A percentile compares a stretch with the other conserved stretches of the same genome.
Evolutionary conservation across 2,888 invertebrate species (phyloP).

Genomic region (Cyrtodaria siliqua): DNA sequence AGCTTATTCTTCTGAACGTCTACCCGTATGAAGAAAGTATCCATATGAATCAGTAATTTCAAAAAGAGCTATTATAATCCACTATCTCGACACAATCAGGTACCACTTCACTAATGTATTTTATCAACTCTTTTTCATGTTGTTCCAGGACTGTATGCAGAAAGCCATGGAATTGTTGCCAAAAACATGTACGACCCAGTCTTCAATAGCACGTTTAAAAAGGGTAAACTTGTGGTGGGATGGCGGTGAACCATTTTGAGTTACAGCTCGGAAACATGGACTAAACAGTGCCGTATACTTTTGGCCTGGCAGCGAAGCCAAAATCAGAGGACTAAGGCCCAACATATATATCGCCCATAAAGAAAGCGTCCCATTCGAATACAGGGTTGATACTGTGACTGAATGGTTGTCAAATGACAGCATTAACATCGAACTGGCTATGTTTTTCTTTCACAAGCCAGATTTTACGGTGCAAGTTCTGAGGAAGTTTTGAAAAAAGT

Average conservation of each 20-base stretch:
- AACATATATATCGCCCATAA: conserved; percentile 85
- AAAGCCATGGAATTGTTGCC: conserved; percentile 90
- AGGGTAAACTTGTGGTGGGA: conserved; percentile 77
- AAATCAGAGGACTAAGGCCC: conserved; percentile 87
- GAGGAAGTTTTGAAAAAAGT: conserved; percentile 63
- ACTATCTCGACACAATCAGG: too few relatives aligned
- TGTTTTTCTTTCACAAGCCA: conserved; percentile 79
- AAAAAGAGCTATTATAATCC: too few relatives aligned
- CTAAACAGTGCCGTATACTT: conserved; percentile 87
- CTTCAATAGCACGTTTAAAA: conserved; percentile 74
- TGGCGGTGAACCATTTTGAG: conserved; percentile 80
- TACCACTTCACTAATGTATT: too few relatives aligned
- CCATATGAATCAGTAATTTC: too few relatives aligned
- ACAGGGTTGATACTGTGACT: conserved; percentile 88
- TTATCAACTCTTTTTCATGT: too few relatives aligned
- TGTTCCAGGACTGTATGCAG: conserved; percentile 89
- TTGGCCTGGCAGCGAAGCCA: conserved; percentile 90
- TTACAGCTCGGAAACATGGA: conserved; percentile 87
- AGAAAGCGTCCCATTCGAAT: conserved; percentile 86
- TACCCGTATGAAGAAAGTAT: too few relatives aligned
- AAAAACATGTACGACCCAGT: conserved; percentile 88
- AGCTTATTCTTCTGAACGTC: too few relatives aligned
- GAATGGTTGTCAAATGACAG: conserved; percentile 77
- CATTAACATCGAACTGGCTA: conserved; percentile 65
- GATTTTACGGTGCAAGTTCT: conserved; percentile 77